A percentile compares a stretch with the other conserved stretches of the same genome.
Conservation (phyloP, 2,888 invertebrate genomes). For the Deroplatys truncata region DNA sequence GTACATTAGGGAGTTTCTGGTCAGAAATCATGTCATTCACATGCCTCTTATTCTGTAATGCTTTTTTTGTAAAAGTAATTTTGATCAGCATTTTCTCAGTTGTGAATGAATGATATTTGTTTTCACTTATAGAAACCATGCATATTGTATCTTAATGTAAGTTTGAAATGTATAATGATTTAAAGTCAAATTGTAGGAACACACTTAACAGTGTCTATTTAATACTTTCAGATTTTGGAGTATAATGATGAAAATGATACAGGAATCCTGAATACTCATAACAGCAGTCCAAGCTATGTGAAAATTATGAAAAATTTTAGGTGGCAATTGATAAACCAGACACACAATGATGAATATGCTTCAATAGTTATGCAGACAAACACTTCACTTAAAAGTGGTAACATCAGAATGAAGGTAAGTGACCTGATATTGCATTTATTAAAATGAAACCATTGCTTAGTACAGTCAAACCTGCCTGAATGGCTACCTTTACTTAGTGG, state of each 20-base stretch:
- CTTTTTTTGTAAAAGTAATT: too few relatives aligned
- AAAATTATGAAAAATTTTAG: conserved; percentile 41
- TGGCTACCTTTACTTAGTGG: background rate
- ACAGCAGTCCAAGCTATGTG: conserved; percentile 39
- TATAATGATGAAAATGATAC: conserved; percentile 56
- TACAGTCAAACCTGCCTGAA: background rate
- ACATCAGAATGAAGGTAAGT: background rate
- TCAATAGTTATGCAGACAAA: conserved; percentile 31
- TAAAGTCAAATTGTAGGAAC: too few relatives aligned
- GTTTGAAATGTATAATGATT: too few relatives aligned
- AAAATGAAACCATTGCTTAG: background rate
- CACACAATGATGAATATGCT: conserved; percentile 43
- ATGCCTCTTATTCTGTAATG: too few relatives aligned
- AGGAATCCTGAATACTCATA: conserved; percentile 41
- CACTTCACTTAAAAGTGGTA: background rate
- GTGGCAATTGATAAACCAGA: conserved; percentile 43
- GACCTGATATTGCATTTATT: background rate
- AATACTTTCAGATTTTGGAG: conserved; percentile 50
- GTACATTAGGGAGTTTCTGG: too few relatives aligned
- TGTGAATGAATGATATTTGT: too few relatives aligned
- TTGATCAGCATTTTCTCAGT: too few relatives aligned
- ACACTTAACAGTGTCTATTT: background rate
- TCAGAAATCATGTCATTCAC: too few relatives aligned
- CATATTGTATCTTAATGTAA: too few relatives aligned
- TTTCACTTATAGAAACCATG: too few relatives aligned